These are phyloP conservation scores for Lycodopsis pacificus DNA, from an alignment of 2,797 vertebrate genomes.

Conservation along the genomic window DNA sequence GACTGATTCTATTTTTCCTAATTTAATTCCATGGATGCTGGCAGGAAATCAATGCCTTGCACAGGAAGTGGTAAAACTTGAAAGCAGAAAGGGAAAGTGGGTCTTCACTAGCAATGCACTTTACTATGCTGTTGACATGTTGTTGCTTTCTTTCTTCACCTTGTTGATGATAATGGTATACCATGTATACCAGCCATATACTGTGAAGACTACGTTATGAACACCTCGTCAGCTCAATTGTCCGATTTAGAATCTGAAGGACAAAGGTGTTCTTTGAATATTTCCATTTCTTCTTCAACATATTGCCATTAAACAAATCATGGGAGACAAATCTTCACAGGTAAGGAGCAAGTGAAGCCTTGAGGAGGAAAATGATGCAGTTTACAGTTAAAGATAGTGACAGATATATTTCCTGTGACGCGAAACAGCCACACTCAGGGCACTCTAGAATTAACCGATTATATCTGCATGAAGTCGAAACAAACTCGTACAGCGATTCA, in stretches of 20 bases:
- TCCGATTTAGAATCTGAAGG: neutral
- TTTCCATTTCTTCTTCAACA: neutral
- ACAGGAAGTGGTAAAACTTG: constrained; percentile 16
- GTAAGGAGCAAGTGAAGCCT: neutral
- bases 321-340: neutral
- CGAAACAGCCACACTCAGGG: neutral
- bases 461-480: constrained; percentile 39
- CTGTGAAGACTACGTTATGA: neutral
- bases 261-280: neutral
- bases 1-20: constrained; percentile 7
- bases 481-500: constrained; percentile 39
- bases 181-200: neutral
- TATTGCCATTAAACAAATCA: neutral
- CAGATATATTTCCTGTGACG: constrained; percentile 1
- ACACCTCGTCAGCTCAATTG: neutral
- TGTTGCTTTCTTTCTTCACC: neutral
- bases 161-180: neutral
- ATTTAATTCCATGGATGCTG: constrained; percentile 24
- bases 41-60: constrained; percentile 37
- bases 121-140: neutral
- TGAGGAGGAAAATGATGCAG: neutral
- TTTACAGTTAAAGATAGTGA: constrained; percentile 7
- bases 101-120: neutral
- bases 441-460: constrained; percentile 35
- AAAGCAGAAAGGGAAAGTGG: constrained; percentile 7